A percentile compares a stretch with the other conserved stretches of the same genome.
Conservation (phyloP, 2,113 vertebrate genomes). For the Euleptes europaea region DNA sequence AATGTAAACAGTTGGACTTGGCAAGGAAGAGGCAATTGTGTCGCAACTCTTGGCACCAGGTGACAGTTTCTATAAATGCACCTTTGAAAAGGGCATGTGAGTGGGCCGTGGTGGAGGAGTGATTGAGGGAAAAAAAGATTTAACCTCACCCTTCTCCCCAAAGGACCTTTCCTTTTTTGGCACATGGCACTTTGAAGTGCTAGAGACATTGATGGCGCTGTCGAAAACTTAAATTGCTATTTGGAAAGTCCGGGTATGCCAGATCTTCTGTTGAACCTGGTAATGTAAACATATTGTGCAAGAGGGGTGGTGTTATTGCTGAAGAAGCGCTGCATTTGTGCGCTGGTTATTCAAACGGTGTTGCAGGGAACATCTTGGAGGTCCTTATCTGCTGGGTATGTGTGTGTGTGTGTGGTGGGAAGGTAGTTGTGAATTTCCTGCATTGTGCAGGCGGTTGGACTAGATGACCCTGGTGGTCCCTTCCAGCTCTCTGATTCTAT, state of each 20-base stretch:
- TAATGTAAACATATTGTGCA: not conserved
- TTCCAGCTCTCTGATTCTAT: too few species aligned
- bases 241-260: not conserved
- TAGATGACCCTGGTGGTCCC: too few species aligned
- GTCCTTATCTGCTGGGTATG: not conserved
- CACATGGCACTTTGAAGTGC: not conserved
- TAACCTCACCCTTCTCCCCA: too few species aligned
- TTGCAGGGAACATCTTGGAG: not conserved
- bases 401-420: too few species aligned
- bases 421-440: too few species aligned
- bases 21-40: not conserved
- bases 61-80: not conserved
- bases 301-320: not conserved
- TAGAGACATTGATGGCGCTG: too few species aligned
- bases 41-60: not conserved
- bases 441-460: too few species aligned
- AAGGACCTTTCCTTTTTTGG: not conserved
- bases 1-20: conserved; percentile 11
- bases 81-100: not conserved
- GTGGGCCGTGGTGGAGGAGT: too few species aligned
- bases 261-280: not conserved
- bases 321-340: not conserved
- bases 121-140: not conserved
- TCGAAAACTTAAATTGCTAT: not conserved
- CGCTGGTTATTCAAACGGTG: not conserved